Base-by-base conservation (phyloP, 2,113 vertebrate species). In the Neopipo cinnamomea region DNA sequence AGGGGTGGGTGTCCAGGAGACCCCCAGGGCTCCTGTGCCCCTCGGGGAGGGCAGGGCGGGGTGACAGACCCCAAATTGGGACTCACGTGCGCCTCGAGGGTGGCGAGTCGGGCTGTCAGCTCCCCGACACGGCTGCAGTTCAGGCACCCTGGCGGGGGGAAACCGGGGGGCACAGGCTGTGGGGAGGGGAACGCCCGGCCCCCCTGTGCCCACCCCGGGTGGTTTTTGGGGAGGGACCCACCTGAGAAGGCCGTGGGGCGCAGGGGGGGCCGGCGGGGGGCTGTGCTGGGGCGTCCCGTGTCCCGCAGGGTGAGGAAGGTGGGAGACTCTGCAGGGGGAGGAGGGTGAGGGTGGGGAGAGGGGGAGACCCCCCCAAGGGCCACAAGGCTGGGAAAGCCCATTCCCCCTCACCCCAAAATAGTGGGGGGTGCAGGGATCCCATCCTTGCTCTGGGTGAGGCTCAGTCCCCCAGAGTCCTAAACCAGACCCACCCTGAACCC, bases 71-170 rank as follows among this genome's bases (percentile, higher is more conserved):
- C 85, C 47, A 15, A 20, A 53, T 0, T 6, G 19, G 56, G 39
- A 62, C 85, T 71, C 70, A 99, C 99, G 98, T 99, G 99, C 0
- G 97, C 95, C 91, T 99, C 99, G 58, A 99, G 97, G 11, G 97
- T 98, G 95, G 95, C 96, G 58, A 99, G 98, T 17, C 98, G 97
- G 74, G 99, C 98, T 0, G 97, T 97, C 75, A 99, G 93, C 91
- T 98, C 98, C 18, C 97, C 97, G 27, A 99, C 96, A 49, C 93
- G 98, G 97, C 98, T 99, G 98, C 99, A 99, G 97, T 99, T 99
- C 85, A 99, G 96, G 96, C 99, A 99, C 95, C 97, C 99, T 99
- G 93, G 0, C 17, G 3, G 63, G 73, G 11, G 59, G 6, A 41
- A 14, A 67, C 6, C 0, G 9, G 22, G 42, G 37, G 33, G 12